Evolutionary conservation across 2,113 vertebrate genomes (phyloP), one percentile per base, ranked within the genome.

Genomic region (Salvelinus sp.): DNA sequence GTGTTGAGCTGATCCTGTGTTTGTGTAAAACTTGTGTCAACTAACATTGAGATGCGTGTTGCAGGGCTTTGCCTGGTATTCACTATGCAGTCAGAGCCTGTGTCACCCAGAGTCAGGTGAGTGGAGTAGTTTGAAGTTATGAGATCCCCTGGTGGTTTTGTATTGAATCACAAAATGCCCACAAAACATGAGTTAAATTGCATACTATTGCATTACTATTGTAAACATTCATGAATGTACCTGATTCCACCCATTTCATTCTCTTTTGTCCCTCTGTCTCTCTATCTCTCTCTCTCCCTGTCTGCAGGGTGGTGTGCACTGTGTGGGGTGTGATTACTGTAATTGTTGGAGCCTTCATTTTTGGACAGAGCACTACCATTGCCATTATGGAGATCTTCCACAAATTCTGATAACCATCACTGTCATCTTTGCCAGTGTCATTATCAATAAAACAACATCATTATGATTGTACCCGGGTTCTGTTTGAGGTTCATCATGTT

Each of bases 41-140:
- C 47, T 76, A 30, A 67, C 16, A 54, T 63, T 33, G 10, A 30
- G 23, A 14, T 71, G 47, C 14, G 6, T 28, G 7, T 72, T 84
- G 9, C 91, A 99, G 97, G 97, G 64, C 90, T 99, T 79, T 98
- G 97, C 81, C 91, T 98, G 67, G 88, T 98, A 72, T 96, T 94
- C 70, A 88, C 93, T 47, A 91, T 95, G 48, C 92, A 95, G 80
- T 84, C 77, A 0, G 82, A 90, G 84, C 76, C 90, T 22, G 72
- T 96, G 0, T 83, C 81, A 70, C 88, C 90, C 28, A 88, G 84
- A 88, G 88, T 91, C 74, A 95, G 84, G 97, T 99, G 81, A 93
- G 95, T 87, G 13, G 58, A 58, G 30, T 54, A 16, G 14, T 54
- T 54, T 54, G 22, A 63, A 22, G 68, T 69, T 10, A 62, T 62